Percentiles rank a stretch among this genome's conserved stretches.
phyloP scores from a whole-genome alignment of 1,140 invertebrate species.

The Drosophila pruinosa region DNA sequence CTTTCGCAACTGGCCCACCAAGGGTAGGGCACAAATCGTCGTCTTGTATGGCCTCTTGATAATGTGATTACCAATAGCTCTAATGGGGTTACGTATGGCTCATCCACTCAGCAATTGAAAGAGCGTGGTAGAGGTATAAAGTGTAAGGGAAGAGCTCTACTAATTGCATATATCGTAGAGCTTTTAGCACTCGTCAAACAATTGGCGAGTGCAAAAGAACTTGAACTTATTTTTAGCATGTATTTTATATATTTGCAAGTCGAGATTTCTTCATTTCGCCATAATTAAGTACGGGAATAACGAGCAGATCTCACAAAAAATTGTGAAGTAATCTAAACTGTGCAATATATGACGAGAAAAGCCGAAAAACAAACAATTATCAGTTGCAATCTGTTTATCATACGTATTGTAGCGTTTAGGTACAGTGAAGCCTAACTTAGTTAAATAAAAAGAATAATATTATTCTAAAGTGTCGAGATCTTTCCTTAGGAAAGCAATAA shows the following conservation, averaged over 20 bases:
- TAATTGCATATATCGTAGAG: not conserved
- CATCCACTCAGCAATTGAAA: not conserved
- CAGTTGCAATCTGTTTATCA: not conserved
- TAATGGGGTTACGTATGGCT: not conserved
- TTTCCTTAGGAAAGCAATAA: too few relatives aligned
- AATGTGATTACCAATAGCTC: constrained; percentile 23
- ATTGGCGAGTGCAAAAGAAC: not conserved
- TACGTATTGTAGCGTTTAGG: not conserved
- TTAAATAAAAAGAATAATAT: not conserved
- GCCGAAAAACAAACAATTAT: constrained; percentile 2
- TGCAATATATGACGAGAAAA: not conserved
- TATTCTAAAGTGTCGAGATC: too few relatives aligned
- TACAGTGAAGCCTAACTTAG: not conserved
- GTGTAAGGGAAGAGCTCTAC: not conserved
- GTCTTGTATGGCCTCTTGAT: constrained; percentile 23
- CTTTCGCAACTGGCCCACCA: not conserved
- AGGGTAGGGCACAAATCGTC: not conserved
- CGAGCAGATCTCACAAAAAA: not conserved
- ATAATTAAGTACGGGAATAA: not conserved
- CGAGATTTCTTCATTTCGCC: not conserved
- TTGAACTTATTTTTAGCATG: not conserved
- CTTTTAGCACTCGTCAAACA: constrained; percentile 7
- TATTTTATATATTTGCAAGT: constrained; percentile 6
- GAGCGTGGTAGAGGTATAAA: not conserved
- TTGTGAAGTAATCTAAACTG: not conserved